Conservation (phyloP, 1,140 invertebrate genomes). For the Ditylenchus dipsaci region DNA sequence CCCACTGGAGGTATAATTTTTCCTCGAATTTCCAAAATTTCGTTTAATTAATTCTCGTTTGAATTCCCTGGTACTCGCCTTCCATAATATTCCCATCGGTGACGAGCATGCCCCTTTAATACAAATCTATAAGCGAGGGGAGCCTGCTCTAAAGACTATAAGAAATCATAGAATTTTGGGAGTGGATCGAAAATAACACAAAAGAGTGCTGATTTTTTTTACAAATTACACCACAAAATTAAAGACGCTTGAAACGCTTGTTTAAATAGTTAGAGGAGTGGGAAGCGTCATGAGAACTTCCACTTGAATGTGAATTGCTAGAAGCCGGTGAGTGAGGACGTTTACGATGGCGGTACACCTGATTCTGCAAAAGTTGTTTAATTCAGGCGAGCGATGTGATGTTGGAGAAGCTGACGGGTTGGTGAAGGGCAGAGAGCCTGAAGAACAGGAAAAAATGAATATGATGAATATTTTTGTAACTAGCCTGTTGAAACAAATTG, state of each 20-base stretch:
- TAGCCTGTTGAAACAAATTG: slow-evolving; percentile 48
- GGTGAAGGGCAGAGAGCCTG: slow-evolving; percentile 38
- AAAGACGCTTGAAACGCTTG: slow-evolving; percentile 43
- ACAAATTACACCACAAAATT: slow-evolving; percentile 1
- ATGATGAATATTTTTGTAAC: too few relatives aligned
- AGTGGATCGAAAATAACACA: too few relatives aligned
- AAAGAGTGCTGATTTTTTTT: too few relatives aligned
- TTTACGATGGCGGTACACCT: slow-evolving; percentile 49
- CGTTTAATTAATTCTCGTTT: too few relatives aligned
- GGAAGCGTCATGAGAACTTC: neutral
- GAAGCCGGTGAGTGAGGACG: slow-evolving; percentile 44
- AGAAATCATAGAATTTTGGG: too few relatives aligned
- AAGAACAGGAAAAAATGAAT: slow-evolving; percentile 7
- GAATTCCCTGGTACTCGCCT: too few relatives aligned
- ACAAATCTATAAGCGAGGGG: too few relatives aligned
- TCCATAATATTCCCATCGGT: too few relatives aligned
- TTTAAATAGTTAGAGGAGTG: slow-evolving; percentile 16
- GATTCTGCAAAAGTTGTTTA: slow-evolving; percentile 43
- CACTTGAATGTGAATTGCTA: slow-evolving; percentile 6
- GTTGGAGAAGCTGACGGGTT: slow-evolving; percentile 17
- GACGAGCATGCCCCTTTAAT: too few relatives aligned
- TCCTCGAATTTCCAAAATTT: too few relatives aligned
- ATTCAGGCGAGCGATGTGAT: slow-evolving; percentile 30
- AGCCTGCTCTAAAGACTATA: too few relatives aligned
- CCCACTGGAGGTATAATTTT: too few relatives aligned